phyloP scores from a whole-genome alignment of 2,888 invertebrate species.

The Epirrhoe tristata region DNA sequence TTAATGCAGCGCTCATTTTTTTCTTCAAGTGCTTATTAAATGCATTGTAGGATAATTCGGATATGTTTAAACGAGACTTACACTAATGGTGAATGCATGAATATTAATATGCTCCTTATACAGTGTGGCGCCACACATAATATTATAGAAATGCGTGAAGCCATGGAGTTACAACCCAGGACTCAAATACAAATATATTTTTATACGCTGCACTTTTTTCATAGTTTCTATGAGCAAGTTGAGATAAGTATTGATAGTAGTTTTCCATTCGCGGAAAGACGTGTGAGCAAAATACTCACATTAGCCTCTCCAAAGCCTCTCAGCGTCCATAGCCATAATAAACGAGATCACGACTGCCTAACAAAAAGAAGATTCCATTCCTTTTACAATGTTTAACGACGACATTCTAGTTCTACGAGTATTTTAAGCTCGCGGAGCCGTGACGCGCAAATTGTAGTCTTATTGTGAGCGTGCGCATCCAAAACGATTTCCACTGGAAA shows the following conservation, averaged over 20 bases:
- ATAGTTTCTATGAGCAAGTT: constrained; percentile 37
- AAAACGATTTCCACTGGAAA: constrained; percentile 52
- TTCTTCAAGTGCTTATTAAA: constrained; percentile 20
- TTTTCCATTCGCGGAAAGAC: constrained; percentile 64
- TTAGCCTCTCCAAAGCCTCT: constrained; percentile 43
- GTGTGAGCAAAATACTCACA: constrained; percentile 48
- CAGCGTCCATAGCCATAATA: constrained; percentile 52
- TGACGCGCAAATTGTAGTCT: constrained; percentile 48
- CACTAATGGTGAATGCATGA: constrained; percentile 38
- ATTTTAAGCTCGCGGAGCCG: constrained; percentile 44
- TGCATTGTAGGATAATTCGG: constrained; percentile 30
- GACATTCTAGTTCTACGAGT: constrained; percentile 48
- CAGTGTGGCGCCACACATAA: constrained; percentile 40
- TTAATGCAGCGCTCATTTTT: constrained; percentile 13
- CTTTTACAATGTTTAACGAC: constrained; percentile 53
- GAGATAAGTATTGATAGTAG: constrained; percentile 53
- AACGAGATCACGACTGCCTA: constrained; percentile 54
- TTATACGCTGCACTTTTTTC: constrained; percentile 12
- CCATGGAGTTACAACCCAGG: constrained; percentile 44
- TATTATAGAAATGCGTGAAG: constrained; percentile 23
- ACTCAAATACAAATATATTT: constrained; percentile 44
- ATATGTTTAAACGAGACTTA: constrained; percentile 28
- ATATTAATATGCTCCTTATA: constrained; percentile 36
- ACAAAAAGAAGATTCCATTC: constrained; percentile 57
- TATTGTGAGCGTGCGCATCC: constrained; percentile 45